Percentiles rank a stretch among this genome's conserved stretches.
These are phyloP conservation scores for Paramormyrops kingsleyae DNA, from an alignment of 2,113 vertebrate species.

Conservation along the genomic window DNA sequence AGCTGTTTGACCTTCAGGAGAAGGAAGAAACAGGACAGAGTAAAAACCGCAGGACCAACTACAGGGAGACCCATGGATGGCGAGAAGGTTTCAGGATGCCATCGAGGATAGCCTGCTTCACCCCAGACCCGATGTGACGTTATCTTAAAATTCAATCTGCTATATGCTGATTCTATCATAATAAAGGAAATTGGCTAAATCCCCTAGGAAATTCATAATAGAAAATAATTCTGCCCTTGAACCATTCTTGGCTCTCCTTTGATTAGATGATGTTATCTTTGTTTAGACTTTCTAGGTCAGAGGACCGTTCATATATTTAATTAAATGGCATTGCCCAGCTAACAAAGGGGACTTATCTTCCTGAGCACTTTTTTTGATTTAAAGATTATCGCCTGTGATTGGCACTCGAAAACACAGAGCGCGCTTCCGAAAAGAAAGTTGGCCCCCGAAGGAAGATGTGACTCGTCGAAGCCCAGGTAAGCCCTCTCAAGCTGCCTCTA, in stretches of 20 bases:
- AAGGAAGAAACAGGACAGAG: background rate
- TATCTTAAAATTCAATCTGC: conserved; percentile 62
- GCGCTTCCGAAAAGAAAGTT: background rate
- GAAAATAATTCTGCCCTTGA: conserved; percentile 63
- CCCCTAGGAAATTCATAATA: conserved; percentile 62
- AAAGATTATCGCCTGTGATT: conserved; percentile 21
- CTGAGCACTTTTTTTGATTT: conserved; percentile 21
- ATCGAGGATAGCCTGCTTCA: conserved; percentile 41
- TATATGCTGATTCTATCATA: conserved; percentile 69
- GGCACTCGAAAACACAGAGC: conserved; percentile 15
- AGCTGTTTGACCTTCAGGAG: background rate
- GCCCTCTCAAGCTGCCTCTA: background rate
- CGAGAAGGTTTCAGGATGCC: conserved; percentile 51
- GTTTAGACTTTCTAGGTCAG: conserved; percentile 27
- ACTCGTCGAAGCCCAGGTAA: background rate
- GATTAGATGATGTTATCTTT: conserved; percentile 59
- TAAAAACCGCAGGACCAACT: background rate
- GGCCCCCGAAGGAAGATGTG: background rate
- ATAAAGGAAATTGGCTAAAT: conserved; percentile 68
- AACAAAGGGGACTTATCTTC: conserved; percentile 25
- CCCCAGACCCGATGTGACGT: conserved; percentile 51
- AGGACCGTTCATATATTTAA: conserved; percentile 24
- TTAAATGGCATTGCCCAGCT: conserved; percentile 25
- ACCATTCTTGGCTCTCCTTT: conserved; percentile 56
- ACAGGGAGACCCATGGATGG: no score